These are phyloP conservation scores for Phalacrocorax carbo DNA, from an alignment of 2,113 vertebrate species.

Conservation along the genomic window DNA sequence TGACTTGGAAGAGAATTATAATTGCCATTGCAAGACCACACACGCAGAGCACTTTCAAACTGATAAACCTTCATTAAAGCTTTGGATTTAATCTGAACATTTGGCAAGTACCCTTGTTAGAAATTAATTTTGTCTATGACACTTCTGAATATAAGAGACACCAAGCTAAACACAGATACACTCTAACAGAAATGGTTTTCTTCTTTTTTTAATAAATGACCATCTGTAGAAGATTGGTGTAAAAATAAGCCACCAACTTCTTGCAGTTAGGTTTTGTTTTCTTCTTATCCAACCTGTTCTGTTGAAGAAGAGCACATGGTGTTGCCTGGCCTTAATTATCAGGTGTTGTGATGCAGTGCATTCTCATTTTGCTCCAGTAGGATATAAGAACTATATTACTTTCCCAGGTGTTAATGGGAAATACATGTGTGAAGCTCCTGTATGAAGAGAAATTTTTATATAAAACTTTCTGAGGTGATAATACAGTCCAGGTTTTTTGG, in stretches of 20 bases:
- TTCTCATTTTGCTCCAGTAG: not conserved
- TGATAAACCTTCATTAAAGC: conserved; percentile 43
- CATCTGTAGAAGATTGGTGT: not conserved
- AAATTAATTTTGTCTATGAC: conserved; percentile 31
- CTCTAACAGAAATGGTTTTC: not conserved
- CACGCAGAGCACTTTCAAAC: not conserved
- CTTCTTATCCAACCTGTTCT: not conserved
- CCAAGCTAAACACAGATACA: not conserved
- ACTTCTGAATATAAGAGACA: not conserved
- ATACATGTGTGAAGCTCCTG: not conserved
- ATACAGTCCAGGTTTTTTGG: not conserved
- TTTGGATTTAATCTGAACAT: conserved; percentile 21
- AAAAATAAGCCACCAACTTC: not conserved
- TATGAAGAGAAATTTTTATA: not conserved
- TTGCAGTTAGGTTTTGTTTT: not conserved
- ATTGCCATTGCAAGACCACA: conserved; percentile 6
- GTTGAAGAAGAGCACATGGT: not conserved
- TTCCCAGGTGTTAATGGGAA: not conserved
- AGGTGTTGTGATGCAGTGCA: not conserved
- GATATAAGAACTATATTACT: not conserved
- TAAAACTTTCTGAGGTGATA: not conserved
- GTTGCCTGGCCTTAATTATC: not conserved
- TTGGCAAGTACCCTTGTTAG: not conserved
- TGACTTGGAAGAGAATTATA: not conserved
- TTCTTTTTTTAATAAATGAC: not conserved